Conservation (phyloP, 2,113 vertebrate genomes). For the Spilogale gracilis region DNA sequence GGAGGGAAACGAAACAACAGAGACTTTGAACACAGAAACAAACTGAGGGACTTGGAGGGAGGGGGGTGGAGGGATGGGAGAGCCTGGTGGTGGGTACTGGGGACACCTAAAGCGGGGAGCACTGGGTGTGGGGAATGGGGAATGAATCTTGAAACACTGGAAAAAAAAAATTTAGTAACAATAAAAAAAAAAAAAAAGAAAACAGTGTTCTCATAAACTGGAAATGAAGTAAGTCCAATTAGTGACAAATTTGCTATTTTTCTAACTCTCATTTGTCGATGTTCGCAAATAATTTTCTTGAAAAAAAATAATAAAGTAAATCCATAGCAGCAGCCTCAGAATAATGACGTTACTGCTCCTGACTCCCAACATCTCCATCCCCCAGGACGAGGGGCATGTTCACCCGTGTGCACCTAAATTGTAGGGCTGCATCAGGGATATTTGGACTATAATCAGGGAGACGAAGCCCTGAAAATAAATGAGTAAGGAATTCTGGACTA, state of each 20-base stretch:
- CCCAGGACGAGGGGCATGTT: not conserved
- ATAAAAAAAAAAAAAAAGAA: not conserved
- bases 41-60: no score
- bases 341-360: not conserved
- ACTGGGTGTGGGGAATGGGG: no score
- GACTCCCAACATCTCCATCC: not conserved
- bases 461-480: not conserved
- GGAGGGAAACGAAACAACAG: no score
- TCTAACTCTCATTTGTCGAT: not conserved
- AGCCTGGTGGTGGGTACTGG: no score
- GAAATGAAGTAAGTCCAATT: not conserved
- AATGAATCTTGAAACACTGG: no score
- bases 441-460: not conserved
- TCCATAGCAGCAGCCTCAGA: not conserved
- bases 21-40: no score
- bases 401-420: not conserved
- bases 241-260: not conserved
- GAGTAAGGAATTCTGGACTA: not conserved
- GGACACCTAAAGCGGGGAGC: no score
- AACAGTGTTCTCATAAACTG: not conserved
- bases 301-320: not conserved
- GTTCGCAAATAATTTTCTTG: slow-evolving; percentile 41
- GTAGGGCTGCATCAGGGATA: not conserved
- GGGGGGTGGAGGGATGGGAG: no score
- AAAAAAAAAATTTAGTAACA: no score